These are phyloP conservation scores for Arrhamphus sclerolepis DNA, from an alignment of 2,797 vertebrate genomes.

Conservation along the genomic window DNA sequence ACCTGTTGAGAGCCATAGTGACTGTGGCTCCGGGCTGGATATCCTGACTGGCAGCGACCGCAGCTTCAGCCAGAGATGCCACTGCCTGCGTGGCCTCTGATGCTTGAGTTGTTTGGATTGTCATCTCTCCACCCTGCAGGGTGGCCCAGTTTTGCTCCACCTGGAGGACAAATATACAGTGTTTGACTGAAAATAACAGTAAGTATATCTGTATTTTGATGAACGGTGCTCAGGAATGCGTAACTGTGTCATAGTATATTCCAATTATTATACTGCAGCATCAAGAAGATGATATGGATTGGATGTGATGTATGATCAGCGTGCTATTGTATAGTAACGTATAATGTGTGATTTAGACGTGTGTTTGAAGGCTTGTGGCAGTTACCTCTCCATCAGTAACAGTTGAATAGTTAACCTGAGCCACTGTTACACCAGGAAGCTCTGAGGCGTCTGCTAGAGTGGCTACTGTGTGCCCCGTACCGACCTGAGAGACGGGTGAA, in stretches of 20 bases:
- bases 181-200: no score
- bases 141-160: constrained; percentile 98
- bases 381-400: constrained; percentile 93
- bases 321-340: not conserved
- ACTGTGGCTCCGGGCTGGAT: constrained; percentile 94
- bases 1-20: constrained; percentile 99
- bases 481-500: constrained; percentile 82
- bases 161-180: constrained; percentile 56
- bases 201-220: no score
- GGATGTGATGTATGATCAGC: no score
- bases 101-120: constrained; percentile 96
- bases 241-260: no score
- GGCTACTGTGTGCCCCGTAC: constrained; percentile 95
- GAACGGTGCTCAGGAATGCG: no score
- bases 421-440: constrained; percentile 93
- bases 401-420: constrained; percentile 96
- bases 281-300: no score
- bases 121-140: constrained; percentile 96
- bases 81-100: constrained; percentile 97
- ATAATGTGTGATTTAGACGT: not conserved
- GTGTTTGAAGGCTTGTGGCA: not conserved
- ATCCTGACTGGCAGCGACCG: constrained; percentile 94
- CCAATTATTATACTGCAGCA: no score
- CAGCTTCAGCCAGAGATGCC: constrained; percentile 93
- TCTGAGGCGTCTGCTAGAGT: constrained; percentile 96